Percentiles rank a stretch among this genome's conserved stretches.
Evolutionary conservation across 2,888 invertebrate species (phyloP).

Genomic region (Yponomeuta evonymella): DNA sequence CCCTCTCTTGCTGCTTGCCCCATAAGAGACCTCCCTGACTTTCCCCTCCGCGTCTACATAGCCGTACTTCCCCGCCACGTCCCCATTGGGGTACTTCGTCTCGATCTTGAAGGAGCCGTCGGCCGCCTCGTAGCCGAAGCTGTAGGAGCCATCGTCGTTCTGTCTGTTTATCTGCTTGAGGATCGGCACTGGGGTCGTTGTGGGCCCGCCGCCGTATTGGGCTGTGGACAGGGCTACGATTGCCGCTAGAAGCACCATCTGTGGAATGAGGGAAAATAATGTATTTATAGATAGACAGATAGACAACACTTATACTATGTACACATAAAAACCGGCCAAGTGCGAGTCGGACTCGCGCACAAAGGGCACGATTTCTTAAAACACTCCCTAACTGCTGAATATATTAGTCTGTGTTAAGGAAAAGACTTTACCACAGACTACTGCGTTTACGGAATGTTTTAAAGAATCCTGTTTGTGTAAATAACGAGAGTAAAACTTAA

Average conservation of each 20-base stretch:
- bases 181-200: conserved; percentile 87
- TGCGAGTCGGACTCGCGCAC: no score
- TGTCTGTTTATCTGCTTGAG: conserved; percentile 89
- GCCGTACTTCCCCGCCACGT: conserved; percentile 93
- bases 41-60: conserved; percentile 88
- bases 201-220: conserved; percentile 74
- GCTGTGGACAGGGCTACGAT: conserved; percentile 31
- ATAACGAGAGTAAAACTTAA: no score
- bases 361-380: no score
- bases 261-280: conserved; percentile 16
- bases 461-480: no score
- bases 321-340: no score
- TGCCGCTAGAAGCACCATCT: conserved; percentile 26
- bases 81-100: conserved; percentile 88
- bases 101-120: conserved; percentile 93
- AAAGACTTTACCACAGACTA: no score
- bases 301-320: no score
- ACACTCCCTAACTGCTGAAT: no score
- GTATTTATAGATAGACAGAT: neutral
- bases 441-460: no score
- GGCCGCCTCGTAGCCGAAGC: conserved; percentile 90
- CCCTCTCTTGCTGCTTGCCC: conserved; percentile 86
- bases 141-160: conserved; percentile 92
- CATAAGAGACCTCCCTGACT: conserved; percentile 88
- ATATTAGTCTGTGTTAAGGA: no score